Base-by-base conservation (phyloP, 2,113 vertebrate species). In the Labeo catla region DNA sequence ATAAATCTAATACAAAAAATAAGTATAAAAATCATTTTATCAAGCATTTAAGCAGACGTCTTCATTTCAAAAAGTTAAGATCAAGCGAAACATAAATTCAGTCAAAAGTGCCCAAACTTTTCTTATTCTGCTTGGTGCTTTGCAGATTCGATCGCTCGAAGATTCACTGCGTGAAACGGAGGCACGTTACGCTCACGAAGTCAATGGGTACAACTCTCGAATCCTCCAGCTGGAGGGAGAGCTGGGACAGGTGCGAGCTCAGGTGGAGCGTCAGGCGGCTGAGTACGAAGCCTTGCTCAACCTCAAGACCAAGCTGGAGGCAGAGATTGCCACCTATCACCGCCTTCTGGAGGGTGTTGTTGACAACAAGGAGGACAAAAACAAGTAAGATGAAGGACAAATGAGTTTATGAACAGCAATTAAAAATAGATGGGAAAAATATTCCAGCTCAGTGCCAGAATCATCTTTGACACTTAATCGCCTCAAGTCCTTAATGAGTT, bases 291-390 rank as follows among this genome's bases (percentile, higher is more conserved):
- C 91, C 76, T 95, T 99, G 52, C 94, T 99, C 34, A 96, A 97
- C 92, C 95, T 98, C 93, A 99, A 98, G 93, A 95, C 93, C 34
- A 96, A 96, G 87, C 94, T 98, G 89, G 98, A 99, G 94, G 96
- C 96, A 34, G 98, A 99, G 93, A 99, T 99, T 36, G 85, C 90
- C n/a, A 97, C 97, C n/a, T 99, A 98, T 93, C 93, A 96, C 86
- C 92, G 94, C 90, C 96, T 99, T 84, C 94, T 99, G 92, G 98
- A 98, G 0, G 97, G 89, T 10, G 13, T 74, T 0, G 8, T 86
- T 2, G 89, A 91, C 0, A 3, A 76, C 59, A 89, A 81, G 83
- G 89, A 76, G 79, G 82, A 63, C 43, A 21, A 10, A 12, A 1
- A 84, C 88, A 1, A 87, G 91, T 89, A 90, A 88, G 88, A 87